Evolutionary conservation across 1,140 invertebrate species (phyloP), one percentile per base, ranked within the genome.

Genomic region (Micrasema longulum): DNA sequence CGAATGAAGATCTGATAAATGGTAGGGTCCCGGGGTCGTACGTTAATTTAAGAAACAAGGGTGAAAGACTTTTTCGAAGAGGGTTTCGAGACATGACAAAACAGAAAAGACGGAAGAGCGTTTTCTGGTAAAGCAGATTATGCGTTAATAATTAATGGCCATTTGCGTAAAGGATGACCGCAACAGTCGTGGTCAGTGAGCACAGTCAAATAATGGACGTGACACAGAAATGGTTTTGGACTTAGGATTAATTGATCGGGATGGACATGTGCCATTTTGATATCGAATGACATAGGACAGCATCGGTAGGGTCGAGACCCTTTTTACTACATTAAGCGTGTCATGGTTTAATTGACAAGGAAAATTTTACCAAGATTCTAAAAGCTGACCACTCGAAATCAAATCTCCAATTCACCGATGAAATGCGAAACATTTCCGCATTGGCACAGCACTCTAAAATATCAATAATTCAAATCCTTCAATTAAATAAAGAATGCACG

Each of bases 141-240:
- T n/a, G 14, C 22, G 36, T 63, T 63, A 63, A 63, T 63, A 63
- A 45, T 63, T 43, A 63, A 63, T 43, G 57, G 38, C 57, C 57
- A 45, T 63, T 63, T 63, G 57, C 57, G 45, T 63, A 63, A 63
- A 16, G 45, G 57, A 63, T 45, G 57, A 63, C 57, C 57, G 57
- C 41, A 20, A 12, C 0, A 35, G 55, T 60, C 6, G n/a, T 52
- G n/a, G 16, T 12, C 18, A 9, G 16, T 12, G 18, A 53, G 18
- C 26, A 14, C 12, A 9, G 20, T 31, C 2, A 38, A 9, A 4
- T 14, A 5, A 9, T 31, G 31, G 12, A 35, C 6, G 12, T 9
- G 31, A 7, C n/a, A 38, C 26, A 16, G 31, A 57, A 36, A 57
- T 57, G 10, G 31, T n/a, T n/a, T n/a, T n/a, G n/a, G n/a, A n/a